These are phyloP conservation scores for Lepidothrix coronata DNA, from an alignment of 2,113 vertebrate species.

Conservation along the genomic window DNA sequence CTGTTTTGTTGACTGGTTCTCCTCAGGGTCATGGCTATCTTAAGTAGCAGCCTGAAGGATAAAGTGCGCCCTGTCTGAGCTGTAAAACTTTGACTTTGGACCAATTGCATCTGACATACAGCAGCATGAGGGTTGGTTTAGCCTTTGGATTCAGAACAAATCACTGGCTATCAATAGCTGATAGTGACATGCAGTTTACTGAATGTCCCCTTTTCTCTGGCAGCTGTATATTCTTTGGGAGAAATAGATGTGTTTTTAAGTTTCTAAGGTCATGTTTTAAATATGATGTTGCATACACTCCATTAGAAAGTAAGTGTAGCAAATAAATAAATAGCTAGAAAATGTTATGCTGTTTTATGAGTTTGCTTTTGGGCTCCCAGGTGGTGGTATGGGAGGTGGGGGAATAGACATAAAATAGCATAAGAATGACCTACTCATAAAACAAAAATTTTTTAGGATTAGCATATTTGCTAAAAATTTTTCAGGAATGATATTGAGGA, in stretches of 20 bases:
- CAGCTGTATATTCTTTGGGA: constrained; percentile 59
- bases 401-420: not conserved
- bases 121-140: constrained; percentile 81
- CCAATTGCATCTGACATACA: constrained; percentile 83
- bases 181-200: constrained; percentile 79
- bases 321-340: constrained; percentile 44
- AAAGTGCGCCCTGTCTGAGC: constrained; percentile 82
- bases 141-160: constrained; percentile 82
- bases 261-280: constrained; percentile 60
- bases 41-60: constrained; percentile 85
- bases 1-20: constrained; percentile 87
- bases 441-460: not conserved
- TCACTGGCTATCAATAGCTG: constrained; percentile 81
- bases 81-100: constrained; percentile 83
- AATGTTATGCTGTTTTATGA: not conserved
- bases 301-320: constrained; percentile 28
- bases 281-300: constrained; percentile 33
- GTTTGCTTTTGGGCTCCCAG: not conserved
- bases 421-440: not conserved
- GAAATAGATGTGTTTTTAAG: constrained; percentile 64
- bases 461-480: not conserved
- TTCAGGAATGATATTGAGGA: not conserved
- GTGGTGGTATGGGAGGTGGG: not conserved
- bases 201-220: constrained; percentile 72
- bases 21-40: constrained; percentile 85